Percentiles rank a stretch among this genome's conserved stretches.
These are phyloP conservation scores for Nibea albiflora DNA, from an alignment of 2,113 vertebrate genomes.

Conservation along the genomic window DNA sequence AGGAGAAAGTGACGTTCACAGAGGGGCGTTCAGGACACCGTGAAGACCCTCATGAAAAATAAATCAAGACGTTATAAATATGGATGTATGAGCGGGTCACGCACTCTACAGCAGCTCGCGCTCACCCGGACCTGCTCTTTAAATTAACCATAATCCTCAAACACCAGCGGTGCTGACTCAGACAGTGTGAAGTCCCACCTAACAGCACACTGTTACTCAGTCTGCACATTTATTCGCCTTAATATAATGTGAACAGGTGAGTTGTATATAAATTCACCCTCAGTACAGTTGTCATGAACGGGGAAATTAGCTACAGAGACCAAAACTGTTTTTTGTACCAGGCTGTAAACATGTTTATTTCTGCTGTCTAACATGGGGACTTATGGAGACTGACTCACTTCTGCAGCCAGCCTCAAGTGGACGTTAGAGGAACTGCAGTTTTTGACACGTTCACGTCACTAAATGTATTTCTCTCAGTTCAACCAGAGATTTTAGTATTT, in stretches of 20 bases:
- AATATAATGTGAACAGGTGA: too few species aligned
- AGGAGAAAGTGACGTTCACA: constrained; percentile 28
- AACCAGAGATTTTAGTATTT: not conserved
- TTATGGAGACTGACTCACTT: too few species aligned
- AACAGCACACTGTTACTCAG: not conserved
- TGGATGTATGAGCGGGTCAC: constrained; percentile 49
- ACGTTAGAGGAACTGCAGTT: too few species aligned
- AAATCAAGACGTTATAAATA: constrained; percentile 60
- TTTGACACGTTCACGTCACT: too few species aligned
- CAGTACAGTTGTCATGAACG: too few species aligned
- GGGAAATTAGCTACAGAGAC: too few species aligned
- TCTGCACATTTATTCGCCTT: not conserved
- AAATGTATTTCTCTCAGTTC: not conserved
- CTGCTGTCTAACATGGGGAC: too few species aligned
- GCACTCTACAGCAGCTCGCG: constrained; percentile 18
- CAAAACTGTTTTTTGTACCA: too few species aligned
- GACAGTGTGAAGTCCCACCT: constrained; percentile 7
- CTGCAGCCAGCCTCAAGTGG: too few species aligned
- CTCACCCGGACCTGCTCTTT: constrained; percentile 22
- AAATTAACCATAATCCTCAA: constrained; percentile 44
- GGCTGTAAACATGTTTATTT: too few species aligned
- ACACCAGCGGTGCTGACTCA: constrained; percentile 51
- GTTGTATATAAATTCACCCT: too few species aligned
- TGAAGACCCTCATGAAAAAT: constrained; percentile 53
- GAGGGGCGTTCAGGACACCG: constrained; percentile 23